Evolutionary conservation across 2,888 invertebrate species (phyloP).

Genomic region (Agrotis ipsilon): DNA sequence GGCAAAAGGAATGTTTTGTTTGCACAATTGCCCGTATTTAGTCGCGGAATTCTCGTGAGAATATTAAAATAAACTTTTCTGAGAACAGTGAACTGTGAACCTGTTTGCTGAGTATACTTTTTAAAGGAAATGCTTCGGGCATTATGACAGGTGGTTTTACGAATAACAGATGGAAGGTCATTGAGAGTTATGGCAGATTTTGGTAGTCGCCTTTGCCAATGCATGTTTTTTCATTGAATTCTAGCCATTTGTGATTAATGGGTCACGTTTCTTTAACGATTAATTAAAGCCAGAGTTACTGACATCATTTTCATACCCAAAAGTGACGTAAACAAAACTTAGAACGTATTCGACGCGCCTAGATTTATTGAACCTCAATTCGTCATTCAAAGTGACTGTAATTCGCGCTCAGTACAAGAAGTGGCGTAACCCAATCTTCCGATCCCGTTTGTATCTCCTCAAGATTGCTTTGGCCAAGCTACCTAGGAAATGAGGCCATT

Average conservation of each 20-base stretch:
- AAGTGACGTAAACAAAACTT: constrained; percentile 6
- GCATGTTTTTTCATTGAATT: no score
- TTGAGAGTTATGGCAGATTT: no score
- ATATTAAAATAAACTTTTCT: constrained; percentile 58
- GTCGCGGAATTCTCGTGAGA: constrained; percentile 58
- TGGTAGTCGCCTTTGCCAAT: no score
- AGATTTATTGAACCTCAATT: constrained; percentile 43
- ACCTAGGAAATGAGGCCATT: constrained; percentile 39
- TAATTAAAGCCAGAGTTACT: background rate
- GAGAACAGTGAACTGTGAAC: constrained; percentile 38
- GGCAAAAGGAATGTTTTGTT: constrained; percentile 57
- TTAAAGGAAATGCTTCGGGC: constrained; percentile 33
- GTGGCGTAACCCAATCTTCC: constrained; percentile 48
- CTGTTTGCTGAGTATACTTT: constrained; percentile 36
- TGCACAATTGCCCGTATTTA: constrained; percentile 63
- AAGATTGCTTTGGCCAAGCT: constrained; percentile 42
- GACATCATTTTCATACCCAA: constrained; percentile 11
- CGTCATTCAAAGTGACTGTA: constrained; percentile 41
- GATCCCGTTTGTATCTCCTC: constrained; percentile 50
- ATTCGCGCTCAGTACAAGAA: constrained; percentile 28
- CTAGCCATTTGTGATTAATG: no score
- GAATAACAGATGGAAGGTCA: background rate
- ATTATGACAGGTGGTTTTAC: constrained; percentile 2
- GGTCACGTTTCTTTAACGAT: no score
- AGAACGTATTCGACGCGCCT: constrained; percentile 20